Base-by-base conservation (phyloP, 2,888 invertebrate species). In the Epinotia bilunana region DNA sequence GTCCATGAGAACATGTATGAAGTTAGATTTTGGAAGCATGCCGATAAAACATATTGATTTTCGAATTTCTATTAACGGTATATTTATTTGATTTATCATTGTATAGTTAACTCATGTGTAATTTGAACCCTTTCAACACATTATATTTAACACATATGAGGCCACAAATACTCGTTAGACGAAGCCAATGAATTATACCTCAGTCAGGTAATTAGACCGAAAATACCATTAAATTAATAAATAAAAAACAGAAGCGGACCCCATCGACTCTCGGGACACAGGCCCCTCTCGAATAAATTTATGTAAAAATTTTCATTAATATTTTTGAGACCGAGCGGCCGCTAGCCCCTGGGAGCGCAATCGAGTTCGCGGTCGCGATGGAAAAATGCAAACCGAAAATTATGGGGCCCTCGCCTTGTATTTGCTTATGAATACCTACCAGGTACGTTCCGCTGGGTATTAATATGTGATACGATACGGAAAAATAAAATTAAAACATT, bases 241-340 rank as follows among this genome's bases (percentile, higher is more conserved):
- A 94, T 93, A 93, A 94, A 93, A 94, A 92, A 93, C 92, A 92
- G 90, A 82, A 89, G 87, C 89, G 88, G 84, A 84, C 89, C 91
- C 90, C 90, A 90, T 90, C 87, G 89, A 82, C 85, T 87, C 85
- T 85, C 87, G 85, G 82, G 86, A 87, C 88, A 84, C 88, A 87
- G 89, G 89, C 89, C 93, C 93, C 92, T 92, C 91, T 89, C 91
- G 92, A 91, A 94, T 94, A 94, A 94, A 94, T 94, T 94, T 94
- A 94, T 94, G 94, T 93, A 94, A 93, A 94, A 94, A 92, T 91
- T 94, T 94, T 94, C 94, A 94, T 94, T 94, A 93, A 93, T 94
- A 94, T 94, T 94, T 93, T 93, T 90, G 92, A 92, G 91, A 91
- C 92, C 91, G 91, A 87, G 87, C 91, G 92, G 88, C 90, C 92